Evolutionary conservation across 1,140 invertebrate genomes (phyloP).

Genomic region (Drosophila sucinea): DNA sequence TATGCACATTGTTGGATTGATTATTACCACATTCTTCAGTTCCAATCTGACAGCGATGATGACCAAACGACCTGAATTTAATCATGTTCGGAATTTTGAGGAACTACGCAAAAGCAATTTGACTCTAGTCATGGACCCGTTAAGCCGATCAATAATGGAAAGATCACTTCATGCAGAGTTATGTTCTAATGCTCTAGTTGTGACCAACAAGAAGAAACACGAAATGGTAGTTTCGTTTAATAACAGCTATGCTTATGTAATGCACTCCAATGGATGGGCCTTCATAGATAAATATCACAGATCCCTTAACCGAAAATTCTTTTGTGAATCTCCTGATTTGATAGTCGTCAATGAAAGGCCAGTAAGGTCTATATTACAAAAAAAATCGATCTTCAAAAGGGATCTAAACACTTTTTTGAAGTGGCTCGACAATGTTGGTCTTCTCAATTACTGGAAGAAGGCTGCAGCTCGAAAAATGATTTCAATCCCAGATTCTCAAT

Average conservation of each 20-base stretch:
- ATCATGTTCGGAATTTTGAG: constrained; percentile 23
- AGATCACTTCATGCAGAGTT: background rate
- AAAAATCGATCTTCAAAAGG: constrained; percentile 21
- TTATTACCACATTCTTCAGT: constrained; percentile 28
- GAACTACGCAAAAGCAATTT: constrained; percentile 36
- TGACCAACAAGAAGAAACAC: background rate
- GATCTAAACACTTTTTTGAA: constrained; percentile 5
- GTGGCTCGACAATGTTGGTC: background rate
- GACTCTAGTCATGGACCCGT: background rate
- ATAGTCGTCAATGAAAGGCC: background rate
- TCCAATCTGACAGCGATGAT: constrained; percentile 45
- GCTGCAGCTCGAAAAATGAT: rapidly evolving
- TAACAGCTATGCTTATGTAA: background rate
- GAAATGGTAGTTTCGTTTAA: background rate
- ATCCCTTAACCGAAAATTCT: background rate
- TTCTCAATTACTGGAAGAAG: background rate
- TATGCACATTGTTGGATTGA: constrained; percentile 37
- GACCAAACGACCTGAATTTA: background rate
- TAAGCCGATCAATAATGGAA: background rate
- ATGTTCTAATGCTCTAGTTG: background rate
- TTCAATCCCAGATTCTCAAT: background rate
- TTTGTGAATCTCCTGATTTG: constrained; percentile 9
- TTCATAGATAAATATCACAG: background rate
- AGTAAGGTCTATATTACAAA: constrained; percentile 4
- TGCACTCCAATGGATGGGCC: background rate